Percentiles rank a stretch among this genome's conserved stretches.
Evolutionary conservation across 2,888 invertebrate genomes (phyloP).

Genomic region (Phrixothrix hirtus): DNA sequence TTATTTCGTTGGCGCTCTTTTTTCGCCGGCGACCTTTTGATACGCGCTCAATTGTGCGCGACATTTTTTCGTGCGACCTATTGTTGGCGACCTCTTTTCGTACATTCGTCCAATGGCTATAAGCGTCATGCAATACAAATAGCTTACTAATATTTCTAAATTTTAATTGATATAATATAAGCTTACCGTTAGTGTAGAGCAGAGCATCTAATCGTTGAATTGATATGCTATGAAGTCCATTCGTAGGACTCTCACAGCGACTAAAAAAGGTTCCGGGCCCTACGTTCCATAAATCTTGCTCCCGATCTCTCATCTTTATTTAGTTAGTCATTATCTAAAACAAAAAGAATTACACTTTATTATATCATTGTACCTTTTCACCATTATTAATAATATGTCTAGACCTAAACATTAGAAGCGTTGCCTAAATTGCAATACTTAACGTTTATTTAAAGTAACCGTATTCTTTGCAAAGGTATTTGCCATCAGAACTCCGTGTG

Average conservation of each 20-base stretch:
- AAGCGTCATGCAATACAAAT: neutral
- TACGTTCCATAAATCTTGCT: constrained; percentile 48
- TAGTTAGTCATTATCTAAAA: constrained; percentile 1
- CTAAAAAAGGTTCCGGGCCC: constrained; percentile 50
- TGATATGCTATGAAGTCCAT: constrained; percentile 48
- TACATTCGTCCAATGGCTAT: too few species aligned
- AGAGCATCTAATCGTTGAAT: constrained; percentile 49
- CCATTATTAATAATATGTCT: too few species aligned
- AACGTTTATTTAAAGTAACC: too few species aligned
- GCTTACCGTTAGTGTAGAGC: constrained; percentile 46
- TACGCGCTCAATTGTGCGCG: too few species aligned
- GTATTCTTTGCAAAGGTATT: too few species aligned
- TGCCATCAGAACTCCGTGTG: too few species aligned
- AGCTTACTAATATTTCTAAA: neutral
- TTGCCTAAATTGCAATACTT: neutral
- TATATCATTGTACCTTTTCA: too few species aligned
- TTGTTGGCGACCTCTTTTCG: too few species aligned
- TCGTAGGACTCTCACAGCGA: constrained; percentile 48
- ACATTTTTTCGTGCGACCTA: too few species aligned
- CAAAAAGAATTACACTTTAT: neutral
- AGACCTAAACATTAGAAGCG: too few species aligned
- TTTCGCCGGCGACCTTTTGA: too few species aligned
- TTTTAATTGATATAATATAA: neutral
- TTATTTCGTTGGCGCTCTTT: too few species aligned
- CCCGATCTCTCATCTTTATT: constrained; percentile 46